These are phyloP conservation scores for Galemys pyrenaicus DNA, from an alignment of 2,113 vertebrate species.

Conservation along the genomic window DNA sequence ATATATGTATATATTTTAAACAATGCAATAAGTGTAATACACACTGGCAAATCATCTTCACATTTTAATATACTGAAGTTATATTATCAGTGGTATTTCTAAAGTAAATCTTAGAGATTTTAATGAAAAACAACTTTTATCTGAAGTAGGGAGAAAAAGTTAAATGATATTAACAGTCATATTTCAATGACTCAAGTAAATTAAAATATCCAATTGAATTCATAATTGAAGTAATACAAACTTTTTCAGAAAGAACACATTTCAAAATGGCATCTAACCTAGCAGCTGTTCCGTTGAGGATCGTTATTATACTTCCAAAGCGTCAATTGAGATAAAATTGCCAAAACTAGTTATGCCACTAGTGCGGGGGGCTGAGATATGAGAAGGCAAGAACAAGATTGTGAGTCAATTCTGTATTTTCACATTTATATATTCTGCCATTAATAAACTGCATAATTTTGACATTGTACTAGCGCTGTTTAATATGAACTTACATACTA, in stretches of 20 bases:
- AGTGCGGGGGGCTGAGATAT: neutral
- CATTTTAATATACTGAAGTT: conserved; percentile 28
- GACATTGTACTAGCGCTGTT: neutral
- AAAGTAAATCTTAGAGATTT: conserved; percentile 19
- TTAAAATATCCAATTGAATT: neutral
- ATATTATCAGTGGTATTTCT: neutral
- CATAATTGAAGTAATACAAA: neutral
- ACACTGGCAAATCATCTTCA: neutral
- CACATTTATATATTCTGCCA: neutral
- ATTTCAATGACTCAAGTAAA: neutral
- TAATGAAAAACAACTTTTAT: conserved; percentile 16
- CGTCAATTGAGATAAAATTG: neutral
- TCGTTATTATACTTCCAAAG: neutral
- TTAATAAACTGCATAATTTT: neutral
- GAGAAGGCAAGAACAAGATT: neutral
- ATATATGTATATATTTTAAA: conserved; percentile 16
- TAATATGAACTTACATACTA: conserved; percentile 6
- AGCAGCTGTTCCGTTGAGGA: neutral
- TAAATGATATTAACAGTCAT: neutral
- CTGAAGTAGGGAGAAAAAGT: neutral
- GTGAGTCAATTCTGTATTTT: neutral
- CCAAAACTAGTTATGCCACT: neutral
- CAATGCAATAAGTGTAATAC: conserved; percentile 1
- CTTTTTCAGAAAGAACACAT: neutral
- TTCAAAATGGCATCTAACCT: neutral